Conservation (phyloP, 2,888 invertebrate genomes). For the Polyommatus icarus region DNA sequence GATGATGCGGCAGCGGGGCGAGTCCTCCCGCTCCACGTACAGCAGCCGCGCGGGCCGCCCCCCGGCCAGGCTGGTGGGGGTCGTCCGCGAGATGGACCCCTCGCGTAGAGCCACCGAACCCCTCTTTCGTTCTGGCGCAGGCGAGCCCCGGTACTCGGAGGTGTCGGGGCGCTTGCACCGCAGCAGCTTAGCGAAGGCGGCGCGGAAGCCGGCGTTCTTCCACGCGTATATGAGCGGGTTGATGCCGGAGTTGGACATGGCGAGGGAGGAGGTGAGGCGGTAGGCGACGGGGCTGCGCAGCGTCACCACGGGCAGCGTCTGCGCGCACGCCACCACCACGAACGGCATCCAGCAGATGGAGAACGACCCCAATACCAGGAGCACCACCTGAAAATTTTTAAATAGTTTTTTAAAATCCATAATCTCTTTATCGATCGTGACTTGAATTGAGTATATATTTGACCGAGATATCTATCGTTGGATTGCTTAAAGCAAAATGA, state of each 20-base stretch:
- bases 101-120: conserved; percentile 74
- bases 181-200: conserved; percentile 84
- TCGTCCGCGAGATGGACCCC: conserved; percentile 67
- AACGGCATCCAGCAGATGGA: conserved; percentile 91
- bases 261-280: conserved; percentile 84
- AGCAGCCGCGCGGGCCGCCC: conserved; percentile 68
- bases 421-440: neutral
- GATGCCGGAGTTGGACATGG: conserved; percentile 89
- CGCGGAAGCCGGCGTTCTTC: conserved; percentile 89
- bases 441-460: neutral
- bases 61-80: conserved; percentile 60
- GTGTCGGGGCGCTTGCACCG: conserved; percentile 83
- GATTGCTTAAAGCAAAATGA: neutral
- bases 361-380: conserved; percentile 88
- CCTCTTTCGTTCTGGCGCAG: conserved; percentile 77
- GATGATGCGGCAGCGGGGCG: conserved; percentile 71
- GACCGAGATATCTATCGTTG: neutral
- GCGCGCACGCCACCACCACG: conserved; percentile 84
- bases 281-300: conserved; percentile 80
- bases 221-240: conserved; percentile 92
- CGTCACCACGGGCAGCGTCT: conserved; percentile 76
- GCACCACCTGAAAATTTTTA: conserved; percentile 82
- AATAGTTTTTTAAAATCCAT: too few relatives aligned
- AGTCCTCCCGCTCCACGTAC: conserved; percentile 65
- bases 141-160: conserved; percentile 77